Conservation (phyloP, 2,888 invertebrate species). For the Mantis religiosa region DNA sequence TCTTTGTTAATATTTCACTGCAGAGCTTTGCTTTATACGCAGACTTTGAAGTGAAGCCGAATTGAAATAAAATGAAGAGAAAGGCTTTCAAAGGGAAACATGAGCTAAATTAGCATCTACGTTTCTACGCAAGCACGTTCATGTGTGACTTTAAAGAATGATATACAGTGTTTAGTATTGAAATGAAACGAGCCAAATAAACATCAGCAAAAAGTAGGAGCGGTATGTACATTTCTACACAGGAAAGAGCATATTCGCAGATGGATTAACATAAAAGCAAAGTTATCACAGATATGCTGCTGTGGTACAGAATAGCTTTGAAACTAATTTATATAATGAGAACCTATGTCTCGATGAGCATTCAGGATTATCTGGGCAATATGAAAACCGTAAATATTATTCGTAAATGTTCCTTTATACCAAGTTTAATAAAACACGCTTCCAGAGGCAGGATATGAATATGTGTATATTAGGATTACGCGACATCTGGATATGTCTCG, state of each 20-base stretch:
- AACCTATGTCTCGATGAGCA: neutral
- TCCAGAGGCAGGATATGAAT: too few relatives aligned
- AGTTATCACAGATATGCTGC: neutral
- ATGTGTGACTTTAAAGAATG: neutral
- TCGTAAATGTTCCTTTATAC: too few relatives aligned
- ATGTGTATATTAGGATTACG: too few relatives aligned
- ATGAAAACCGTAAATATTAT: neutral
- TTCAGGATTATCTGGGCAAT: neutral
- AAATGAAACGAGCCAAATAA: neutral
- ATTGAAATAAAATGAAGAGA: neutral
- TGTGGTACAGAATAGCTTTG: neutral
- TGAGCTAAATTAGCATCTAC: neutral
- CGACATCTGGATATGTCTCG: too few relatives aligned
- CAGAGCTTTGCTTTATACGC: neutral
- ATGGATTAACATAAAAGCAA: neutral
- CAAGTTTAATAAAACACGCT: too few relatives aligned
- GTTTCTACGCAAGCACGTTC: neutral
- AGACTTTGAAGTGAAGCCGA: neutral
- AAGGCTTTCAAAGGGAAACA: neutral
- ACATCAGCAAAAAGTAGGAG: neutral
- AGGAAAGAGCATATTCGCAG: neutral
- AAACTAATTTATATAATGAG: neutral
- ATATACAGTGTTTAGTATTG: neutral
- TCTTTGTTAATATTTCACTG: neutral
- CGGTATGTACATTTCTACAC: neutral